Evolutionary conservation across 2,888 invertebrate species (phyloP).

Genomic region (Phymatocera aterrima): DNA sequence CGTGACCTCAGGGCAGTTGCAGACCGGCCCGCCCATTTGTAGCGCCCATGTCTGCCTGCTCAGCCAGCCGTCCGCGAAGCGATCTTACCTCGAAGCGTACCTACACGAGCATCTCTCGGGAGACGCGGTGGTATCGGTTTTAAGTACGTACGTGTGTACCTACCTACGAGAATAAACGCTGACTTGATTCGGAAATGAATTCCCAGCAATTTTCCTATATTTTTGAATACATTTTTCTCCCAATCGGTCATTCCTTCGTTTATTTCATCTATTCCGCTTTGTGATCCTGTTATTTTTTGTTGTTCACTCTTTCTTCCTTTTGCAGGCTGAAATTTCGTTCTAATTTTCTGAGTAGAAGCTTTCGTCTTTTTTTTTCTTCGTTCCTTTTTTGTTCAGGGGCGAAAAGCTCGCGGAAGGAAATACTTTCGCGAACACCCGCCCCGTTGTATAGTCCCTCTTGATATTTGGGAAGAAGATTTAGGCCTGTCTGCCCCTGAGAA

Average conservation of each 20-base stretch:
- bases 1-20: slow-evolving; percentile 69
- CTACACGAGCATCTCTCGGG: slow-evolving; percentile 52
- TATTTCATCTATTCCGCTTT: too few relatives aligned
- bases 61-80: slow-evolving; percentile 68
- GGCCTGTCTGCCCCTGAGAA: slow-evolving; percentile 59
- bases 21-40: slow-evolving; percentile 71
- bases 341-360: too few relatives aligned
- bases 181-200: too few relatives aligned
- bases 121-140: slow-evolving; percentile 50
- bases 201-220: too few relatives aligned
- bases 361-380: too few relatives aligned
- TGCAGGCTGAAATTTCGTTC: too few relatives aligned
- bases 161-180: too few relatives aligned
- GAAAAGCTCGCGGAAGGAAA: not conserved
- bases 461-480: slow-evolving; percentile 70
- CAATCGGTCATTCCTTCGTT: too few relatives aligned
- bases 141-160: too few relatives aligned
- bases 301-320: too few relatives aligned
- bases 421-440: slow-evolving; percentile 63
- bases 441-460: slow-evolving; percentile 68
- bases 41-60: slow-evolving; percentile 68
- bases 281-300: too few relatives aligned
- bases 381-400: not conserved
- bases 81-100: slow-evolving; percentile 42
- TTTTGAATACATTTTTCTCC: too few relatives aligned